Percentiles rank a stretch among this genome's conserved stretches.
Evolutionary conservation across 1,140 invertebrate species (phyloP).

Genomic region (Ceratina australensis): DNA sequence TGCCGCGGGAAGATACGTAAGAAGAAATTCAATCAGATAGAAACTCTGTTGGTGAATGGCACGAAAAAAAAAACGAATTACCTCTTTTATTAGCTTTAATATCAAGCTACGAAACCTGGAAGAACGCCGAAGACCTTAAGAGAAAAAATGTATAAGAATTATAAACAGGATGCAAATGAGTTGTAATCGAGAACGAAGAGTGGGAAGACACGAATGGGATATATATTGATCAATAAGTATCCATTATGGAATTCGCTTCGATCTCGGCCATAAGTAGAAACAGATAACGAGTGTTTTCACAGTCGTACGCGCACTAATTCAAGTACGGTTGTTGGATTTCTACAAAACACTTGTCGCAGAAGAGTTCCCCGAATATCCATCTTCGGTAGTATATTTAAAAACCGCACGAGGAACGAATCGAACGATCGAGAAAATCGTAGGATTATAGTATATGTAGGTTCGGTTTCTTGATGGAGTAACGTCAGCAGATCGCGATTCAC

Average conservation of each 20-base stretch:
- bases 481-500: slow-evolving; percentile 74
- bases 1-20: neutral
- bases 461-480: slow-evolving; percentile 58
- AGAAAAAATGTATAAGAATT: neutral
- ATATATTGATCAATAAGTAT: slow-evolving; percentile 7
- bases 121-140: slow-evolving; percentile 36
- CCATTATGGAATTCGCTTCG: slow-evolving; percentile 27
- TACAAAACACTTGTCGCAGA: slow-evolving; percentile 14
- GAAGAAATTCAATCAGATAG: neutral
- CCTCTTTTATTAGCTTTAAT: slow-evolving; percentile 6
- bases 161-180: neutral
- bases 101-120: slow-evolving; percentile 18
- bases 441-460: neutral
- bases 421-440: slow-evolving; percentile 3
- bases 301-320: slow-evolving; percentile 32
- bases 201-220: neutral
- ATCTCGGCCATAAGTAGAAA: slow-evolving; percentile 35
- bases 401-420: neutral
- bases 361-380: slow-evolving; percentile 21
- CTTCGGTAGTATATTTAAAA: neutral
- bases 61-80: slow-evolving; percentile 9
- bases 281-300: slow-evolving; percentile 41
- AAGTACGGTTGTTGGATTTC: slow-evolving; percentile 5
- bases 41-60: neutral
- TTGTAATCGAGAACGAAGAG: neutral